These are phyloP conservation scores for Troides helena DNA, from an alignment of 2,888 invertebrate species.

Conservation along the genomic window DNA sequence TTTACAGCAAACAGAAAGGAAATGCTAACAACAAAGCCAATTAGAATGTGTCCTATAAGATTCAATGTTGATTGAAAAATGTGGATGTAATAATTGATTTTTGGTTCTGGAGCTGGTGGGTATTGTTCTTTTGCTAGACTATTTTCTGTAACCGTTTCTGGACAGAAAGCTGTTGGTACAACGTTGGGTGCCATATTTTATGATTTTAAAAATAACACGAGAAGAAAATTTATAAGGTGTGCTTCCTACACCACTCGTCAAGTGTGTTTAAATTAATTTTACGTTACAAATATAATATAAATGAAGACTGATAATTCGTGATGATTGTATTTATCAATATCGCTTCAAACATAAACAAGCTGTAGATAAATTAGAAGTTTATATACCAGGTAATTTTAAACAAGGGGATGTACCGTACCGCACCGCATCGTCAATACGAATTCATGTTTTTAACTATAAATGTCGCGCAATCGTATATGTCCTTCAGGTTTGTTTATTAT, in stretches of 20 bases:
- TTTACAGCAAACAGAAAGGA: slow-evolving; percentile 25
- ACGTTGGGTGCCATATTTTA: neutral
- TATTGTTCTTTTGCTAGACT: neutral
- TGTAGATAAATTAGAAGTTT: too few relatives aligned
- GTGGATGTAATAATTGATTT: neutral
- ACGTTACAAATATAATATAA: neutral
- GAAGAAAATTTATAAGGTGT: neutral
- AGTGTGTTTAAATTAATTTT: neutral
- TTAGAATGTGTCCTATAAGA: slow-evolving; percentile 48
- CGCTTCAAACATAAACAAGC: neutral
- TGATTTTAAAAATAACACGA: neutral
- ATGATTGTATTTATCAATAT: neutral
- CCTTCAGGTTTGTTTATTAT: too few relatives aligned
- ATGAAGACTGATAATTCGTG: neutral
- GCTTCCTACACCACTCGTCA: neutral
- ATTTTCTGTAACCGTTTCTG: neutral
- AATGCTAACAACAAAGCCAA: slow-evolving; percentile 50
- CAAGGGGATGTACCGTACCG: too few relatives aligned
- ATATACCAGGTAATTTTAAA: too few relatives aligned
- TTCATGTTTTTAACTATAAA: too few relatives aligned
- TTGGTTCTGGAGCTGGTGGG: neutral
- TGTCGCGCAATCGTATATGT: too few relatives aligned
- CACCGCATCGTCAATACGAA: too few relatives aligned
- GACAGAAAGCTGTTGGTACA: neutral
- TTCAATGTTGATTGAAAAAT: slow-evolving; percentile 37